Percentiles rank a stretch among this genome's conserved stretches.
These are phyloP conservation scores for Barypeithes pellucidus DNA, from an alignment of 2,888 invertebrate species.

Conservation along the genomic window DNA sequence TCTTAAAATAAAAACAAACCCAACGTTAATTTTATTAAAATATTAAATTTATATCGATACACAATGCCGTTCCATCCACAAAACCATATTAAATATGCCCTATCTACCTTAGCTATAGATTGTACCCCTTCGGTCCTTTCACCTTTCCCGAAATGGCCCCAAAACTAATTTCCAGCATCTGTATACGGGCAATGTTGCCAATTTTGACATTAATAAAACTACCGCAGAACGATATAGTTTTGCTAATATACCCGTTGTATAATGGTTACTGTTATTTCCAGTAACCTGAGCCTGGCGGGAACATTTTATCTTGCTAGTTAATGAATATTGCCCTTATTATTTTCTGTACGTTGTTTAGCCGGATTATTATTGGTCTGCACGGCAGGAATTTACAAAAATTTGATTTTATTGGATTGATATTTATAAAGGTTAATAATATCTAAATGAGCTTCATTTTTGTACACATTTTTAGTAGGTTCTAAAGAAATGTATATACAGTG, in stretches of 20 bases:
- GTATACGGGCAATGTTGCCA: conserved; percentile 26
- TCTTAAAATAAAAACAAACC: too few species aligned
- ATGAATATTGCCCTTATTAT: conserved; percentile 16
- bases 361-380: not conserved
- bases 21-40: too few species aligned
- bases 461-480: too few species aligned
- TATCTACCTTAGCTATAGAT: not conserved
- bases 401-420: not conserved
- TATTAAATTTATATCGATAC: conserved; percentile 1
- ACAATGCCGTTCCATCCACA: not conserved
- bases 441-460: too few species aligned
- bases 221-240: conserved; percentile 24
- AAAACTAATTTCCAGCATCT: conserved; percentile 25
- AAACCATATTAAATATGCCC: conserved; percentile 3
- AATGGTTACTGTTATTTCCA: conserved; percentile 24
- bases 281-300: conserved; percentile 25
- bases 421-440: too few species aligned
- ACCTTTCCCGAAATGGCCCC: conserved; percentile 13
- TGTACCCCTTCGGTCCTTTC: conserved; percentile 1
- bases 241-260: conserved; percentile 24
- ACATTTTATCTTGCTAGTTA: conserved; percentile 13
- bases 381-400: not conserved
- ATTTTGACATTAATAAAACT: conserved; percentile 28
- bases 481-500: too few species aligned
- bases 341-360: not conserved